Base-by-base conservation (phyloP, 2,113 vertebrate species). In the Mirounga angustirostris region DNA sequence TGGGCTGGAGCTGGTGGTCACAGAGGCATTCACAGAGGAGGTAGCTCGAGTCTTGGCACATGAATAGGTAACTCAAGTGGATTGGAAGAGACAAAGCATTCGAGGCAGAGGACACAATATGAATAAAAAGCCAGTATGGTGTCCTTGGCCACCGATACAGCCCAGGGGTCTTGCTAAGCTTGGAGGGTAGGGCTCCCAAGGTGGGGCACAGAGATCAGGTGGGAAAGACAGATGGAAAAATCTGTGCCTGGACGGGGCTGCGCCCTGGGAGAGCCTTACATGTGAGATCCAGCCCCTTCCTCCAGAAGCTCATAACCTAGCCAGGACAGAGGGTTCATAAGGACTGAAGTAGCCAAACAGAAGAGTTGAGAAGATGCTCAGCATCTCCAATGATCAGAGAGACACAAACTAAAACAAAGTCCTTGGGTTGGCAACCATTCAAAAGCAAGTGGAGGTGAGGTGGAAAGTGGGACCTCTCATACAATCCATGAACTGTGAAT, bases 121-220 rank as follows among this genome's bases (percentile, higher is more conserved):
- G 89, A 74, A 26, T 11, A 3, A 26, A 56, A 36, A 7, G 22
- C 28, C 19, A 26, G 50, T 7, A 15, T 0, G 9, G 8, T 0
- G 2, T 12, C 9, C 40, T 54, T 63, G 69, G 19, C 61, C 59
- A 46, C 56, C 18, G 33, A 7, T 3, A 4, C 73, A 76, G 24
- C 24, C 73, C 24, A 6, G 22, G 36, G 73, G 19, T 59, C 16
- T 52, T 19, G 0, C 16, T 28, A 56, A 50, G 12, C 36, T 83
- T 28, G 76, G 24, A 88, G 11, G 15, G 21, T 21, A 22, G 26
- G 21, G 40, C 18, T 84, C 4, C 33, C 2, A 36, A 40, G 69
- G 58, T 46, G n/a, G 11, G 69, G n/a, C 36, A 26, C 67, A 30
- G 74, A 30, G 40, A 33, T 36, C 59, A 43, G 30, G 43, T 61